Base-by-base conservation (phyloP, 1,140 invertebrate species). In the Lepidurus apus region DNA sequence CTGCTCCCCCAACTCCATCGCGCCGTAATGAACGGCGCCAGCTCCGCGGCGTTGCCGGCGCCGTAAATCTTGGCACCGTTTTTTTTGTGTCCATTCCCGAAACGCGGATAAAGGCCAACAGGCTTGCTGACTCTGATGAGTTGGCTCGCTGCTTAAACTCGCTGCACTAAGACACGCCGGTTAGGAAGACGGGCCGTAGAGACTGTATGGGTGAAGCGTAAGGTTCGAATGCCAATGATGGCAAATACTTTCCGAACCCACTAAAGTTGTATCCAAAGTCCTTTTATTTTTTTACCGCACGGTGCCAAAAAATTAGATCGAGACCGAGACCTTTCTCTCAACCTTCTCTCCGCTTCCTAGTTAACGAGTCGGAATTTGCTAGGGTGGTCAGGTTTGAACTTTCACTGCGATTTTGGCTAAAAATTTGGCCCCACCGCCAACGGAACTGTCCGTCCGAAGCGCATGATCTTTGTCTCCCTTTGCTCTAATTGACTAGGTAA, bases 1-100 rank as follows among this genome's bases (percentile, higher is more conserved):
- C 53, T 65, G 53, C 53, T 65, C 53, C 1, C 9, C 17, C 53
- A 65, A 65, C 53, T 65, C 53, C n/a, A 65, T 65, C 13, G 21
- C 53, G 17, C 53, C 53, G 53, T 65, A 65, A 65, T n/a, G 53
- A 65, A 65, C 53, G 53, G 53, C 53, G 53, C 53, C 53, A 65
- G 53, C 53, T 65, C 53, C 53, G 13, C 53, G 13, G 53, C 53
- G 53, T 65, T 65, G 53, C 53, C 53, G 53, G 53, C 53, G 53
- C 53, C 53, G 53, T 65, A 65, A 65, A 65, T 65, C 53, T 65
- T 65, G 53, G 53, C 53, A 65, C 53, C 53, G 53, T 65, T 65
- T 65, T 65, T 26, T 65, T 65, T 65, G 53, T 65, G 53, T 65
- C 53, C 53, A 65, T 65, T 65, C 53, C 53, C 21, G 53, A 65